Evolutionary conservation across 1,140 invertebrate species (phyloP).

Genomic region (Leptonema lineaticorne): DNA sequence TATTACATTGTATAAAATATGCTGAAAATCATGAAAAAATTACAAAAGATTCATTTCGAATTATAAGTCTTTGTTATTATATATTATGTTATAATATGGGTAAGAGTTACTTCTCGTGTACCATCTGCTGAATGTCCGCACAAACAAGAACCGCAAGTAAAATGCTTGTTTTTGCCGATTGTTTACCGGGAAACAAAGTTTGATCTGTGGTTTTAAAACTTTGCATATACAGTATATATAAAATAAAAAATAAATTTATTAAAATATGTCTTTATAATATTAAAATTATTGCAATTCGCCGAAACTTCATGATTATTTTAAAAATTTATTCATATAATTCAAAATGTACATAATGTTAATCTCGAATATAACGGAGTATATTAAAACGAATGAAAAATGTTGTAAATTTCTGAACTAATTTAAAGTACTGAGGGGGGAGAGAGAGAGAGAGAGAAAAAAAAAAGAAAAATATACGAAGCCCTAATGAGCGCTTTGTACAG

Average conservation of each 20-base stretch:
- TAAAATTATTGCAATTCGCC: too few relatives aligned
- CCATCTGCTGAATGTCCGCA: neutral
- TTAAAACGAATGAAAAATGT: neutral
- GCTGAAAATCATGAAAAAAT: neutral
- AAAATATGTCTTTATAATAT: too few relatives aligned
- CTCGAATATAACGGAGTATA: too few relatives aligned
- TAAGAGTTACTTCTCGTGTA: neutral
- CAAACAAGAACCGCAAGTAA: conserved; percentile 7
- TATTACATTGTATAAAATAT: too few relatives aligned
- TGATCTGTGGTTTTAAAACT: neutral
- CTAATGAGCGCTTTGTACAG: conserved; percentile 21
- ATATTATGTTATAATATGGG: neutral
- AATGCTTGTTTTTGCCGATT: conserved; percentile 4
- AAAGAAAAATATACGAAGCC: neutral
- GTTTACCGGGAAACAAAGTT: neutral
- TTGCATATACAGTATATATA: neutral
- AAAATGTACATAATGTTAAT: too few relatives aligned
- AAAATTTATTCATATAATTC: neutral
- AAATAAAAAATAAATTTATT: too few relatives aligned
- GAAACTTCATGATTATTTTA: too few relatives aligned
- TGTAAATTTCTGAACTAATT: neutral
- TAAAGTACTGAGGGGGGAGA: too few relatives aligned
- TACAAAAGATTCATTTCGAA: neutral
- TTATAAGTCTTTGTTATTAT: neutral
- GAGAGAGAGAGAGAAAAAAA: too few relatives aligned